phyloP scores from a whole-genome alignment of 2,113 vertebrate genomes.

The Thermophis baileyi region DNA sequence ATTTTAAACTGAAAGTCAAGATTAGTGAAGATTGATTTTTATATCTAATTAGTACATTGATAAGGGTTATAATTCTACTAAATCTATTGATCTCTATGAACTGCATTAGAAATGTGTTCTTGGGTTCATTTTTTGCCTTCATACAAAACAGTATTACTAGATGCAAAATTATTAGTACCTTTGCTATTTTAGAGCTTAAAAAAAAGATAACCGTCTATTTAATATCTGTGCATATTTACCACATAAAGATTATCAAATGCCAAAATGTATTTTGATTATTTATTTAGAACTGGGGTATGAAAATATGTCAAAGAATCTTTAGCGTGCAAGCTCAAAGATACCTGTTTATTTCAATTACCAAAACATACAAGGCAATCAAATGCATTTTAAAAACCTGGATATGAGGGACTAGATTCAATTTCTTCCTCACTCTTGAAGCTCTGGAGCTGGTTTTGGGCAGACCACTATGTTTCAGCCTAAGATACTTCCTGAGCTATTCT shows the following conservation, averaged over 20 bases:
- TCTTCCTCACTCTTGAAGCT: neutral
- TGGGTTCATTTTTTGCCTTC: neutral
- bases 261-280: neutral
- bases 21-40: neutral
- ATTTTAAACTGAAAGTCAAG: neutral
- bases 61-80: neutral
- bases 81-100: neutral
- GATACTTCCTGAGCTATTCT: neutral
- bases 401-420: neutral
- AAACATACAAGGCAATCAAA: neutral
- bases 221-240: neutral
- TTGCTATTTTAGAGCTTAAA: neutral
- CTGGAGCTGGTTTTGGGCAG: neutral
- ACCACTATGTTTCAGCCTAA: neutral
- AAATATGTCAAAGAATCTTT: neutral
- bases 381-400: neutral
- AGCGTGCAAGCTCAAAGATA: neutral
- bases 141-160: neutral
- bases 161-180: neutral
- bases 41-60: neutral
- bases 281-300: neutral
- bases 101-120: neutral
- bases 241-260: neutral
- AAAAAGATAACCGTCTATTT: neutral
- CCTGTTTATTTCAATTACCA: neutral